Percentiles rank a stretch among this genome's conserved stretches.
phyloP scores from a whole-genome alignment of 2,113 vertebrate genomes.

The Carassius auratus region DNA sequence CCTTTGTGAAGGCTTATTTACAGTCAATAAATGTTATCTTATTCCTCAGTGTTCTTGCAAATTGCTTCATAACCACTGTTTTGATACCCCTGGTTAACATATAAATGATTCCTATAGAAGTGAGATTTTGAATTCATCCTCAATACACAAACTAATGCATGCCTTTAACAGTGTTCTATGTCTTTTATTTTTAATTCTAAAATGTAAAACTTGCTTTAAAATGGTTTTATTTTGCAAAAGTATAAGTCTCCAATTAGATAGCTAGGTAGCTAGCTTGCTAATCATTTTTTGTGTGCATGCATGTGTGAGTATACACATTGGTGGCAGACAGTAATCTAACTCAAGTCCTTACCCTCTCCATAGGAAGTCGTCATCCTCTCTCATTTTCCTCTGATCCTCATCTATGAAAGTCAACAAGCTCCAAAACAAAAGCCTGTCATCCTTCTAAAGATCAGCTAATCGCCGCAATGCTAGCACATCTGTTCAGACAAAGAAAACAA shows the following conservation, averaged over 20 bases:
- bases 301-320: not conserved
- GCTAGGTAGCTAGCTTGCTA: not conserved
- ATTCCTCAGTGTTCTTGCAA: not conserved
- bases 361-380: not conserved
- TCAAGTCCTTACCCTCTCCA: conserved; percentile 17
- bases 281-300: conserved; percentile 4
- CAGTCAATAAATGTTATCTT: not conserved
- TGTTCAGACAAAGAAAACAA: conserved; percentile 55
- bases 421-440: conserved; percentile 63
- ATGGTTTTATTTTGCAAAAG: not conserved
- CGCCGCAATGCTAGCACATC: conserved; percentile 45
- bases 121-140: not conserved
- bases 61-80: not conserved
- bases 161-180: not conserved
- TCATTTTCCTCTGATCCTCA: conserved; percentile 31
- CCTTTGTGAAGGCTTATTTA: not conserved
- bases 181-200: not conserved
- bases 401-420: conserved; percentile 22
- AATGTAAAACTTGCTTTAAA: not conserved
- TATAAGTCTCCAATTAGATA: not conserved
- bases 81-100: not conserved
- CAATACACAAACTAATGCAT: not conserved
- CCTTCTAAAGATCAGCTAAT: conserved; percentile 19
- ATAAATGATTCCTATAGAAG: not conserved
- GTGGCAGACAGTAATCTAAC: not conserved